Evolutionary conservation across 2,888 invertebrate species (phyloP).

Genomic region (Pheosia tremula): DNA sequence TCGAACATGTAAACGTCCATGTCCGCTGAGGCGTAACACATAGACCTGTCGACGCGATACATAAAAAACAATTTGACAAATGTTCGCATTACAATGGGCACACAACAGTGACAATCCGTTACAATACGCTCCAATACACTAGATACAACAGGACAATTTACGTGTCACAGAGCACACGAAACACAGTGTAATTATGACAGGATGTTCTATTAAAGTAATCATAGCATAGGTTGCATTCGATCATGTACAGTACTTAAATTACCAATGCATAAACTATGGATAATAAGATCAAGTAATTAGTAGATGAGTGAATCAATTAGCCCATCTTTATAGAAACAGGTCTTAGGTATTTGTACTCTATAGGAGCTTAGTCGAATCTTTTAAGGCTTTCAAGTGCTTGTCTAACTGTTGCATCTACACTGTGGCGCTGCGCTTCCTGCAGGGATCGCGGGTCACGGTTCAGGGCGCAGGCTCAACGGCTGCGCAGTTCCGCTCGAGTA

Average conservation of each 20-base stretch:
- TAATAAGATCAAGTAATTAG: too few species aligned
- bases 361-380: too few species aligned
- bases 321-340: too few species aligned
- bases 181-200: neutral
- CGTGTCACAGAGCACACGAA: neutral
- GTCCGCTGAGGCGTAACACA: slow-evolving; percentile 17
- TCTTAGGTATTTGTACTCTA: too few species aligned
- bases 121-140: slow-evolving; percentile 3
- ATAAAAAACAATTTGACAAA: slow-evolving; percentile 13
- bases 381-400: neutral
- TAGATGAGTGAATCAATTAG: too few species aligned
- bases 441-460: slow-evolving; percentile 53
- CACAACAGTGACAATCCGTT: slow-evolving; percentile 3
- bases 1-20: neutral
- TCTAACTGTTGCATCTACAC: slow-evolving; percentile 18
- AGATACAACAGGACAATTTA: neutral
- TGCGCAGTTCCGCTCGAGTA: slow-evolving; percentile 21
- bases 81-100: slow-evolving; percentile 5
- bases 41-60: slow-evolving; percentile 27
- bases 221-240: neutral
- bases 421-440: slow-evolving; percentile 34
- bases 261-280: too few species aligned
- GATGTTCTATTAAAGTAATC: neutral
- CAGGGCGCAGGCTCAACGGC: slow-evolving; percentile 46
- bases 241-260: too few species aligned